Percentiles rank a stretch among this genome's conserved stretches.
These are phyloP conservation scores for Python bivittatus DNA, from an alignment of 2,113 vertebrate species.

Conservation along the genomic window DNA sequence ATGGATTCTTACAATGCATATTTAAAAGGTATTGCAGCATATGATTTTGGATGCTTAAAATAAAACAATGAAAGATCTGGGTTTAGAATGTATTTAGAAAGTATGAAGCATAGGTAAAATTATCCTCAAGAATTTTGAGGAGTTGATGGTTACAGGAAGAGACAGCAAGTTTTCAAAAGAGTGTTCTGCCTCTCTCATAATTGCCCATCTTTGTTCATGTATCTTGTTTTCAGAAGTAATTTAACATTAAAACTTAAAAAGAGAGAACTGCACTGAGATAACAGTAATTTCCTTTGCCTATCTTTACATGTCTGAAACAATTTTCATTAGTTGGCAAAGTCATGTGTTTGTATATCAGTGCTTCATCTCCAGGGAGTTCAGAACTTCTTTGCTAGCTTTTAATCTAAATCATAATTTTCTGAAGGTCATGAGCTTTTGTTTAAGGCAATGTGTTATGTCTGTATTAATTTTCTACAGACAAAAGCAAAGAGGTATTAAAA, in stretches of 20 bases:
- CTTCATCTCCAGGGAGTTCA: neutral
- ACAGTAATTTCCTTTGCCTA: slow-evolving; percentile 35
- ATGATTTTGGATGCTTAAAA: slow-evolving; percentile 64
- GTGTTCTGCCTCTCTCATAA: slow-evolving; percentile 50
- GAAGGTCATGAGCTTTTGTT: slow-evolving; percentile 9
- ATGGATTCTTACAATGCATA: slow-evolving; percentile 60
- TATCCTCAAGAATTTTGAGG: slow-evolving; percentile 35
- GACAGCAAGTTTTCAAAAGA: neutral
- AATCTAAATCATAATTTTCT: slow-evolving; percentile 26
- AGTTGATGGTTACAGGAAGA: neutral
- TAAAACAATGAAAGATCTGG: slow-evolving; percentile 43
- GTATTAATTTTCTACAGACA: neutral
- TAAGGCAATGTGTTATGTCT: neutral
- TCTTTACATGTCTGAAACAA: neutral
- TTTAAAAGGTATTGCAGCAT: slow-evolving; percentile 70
- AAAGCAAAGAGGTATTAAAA: neutral
- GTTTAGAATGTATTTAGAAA: slow-evolving; percentile 38
- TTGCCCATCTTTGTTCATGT: slow-evolving; percentile 28
- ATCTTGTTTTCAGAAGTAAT: slow-evolving; percentile 52
- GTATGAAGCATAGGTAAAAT: slow-evolving; percentile 37
- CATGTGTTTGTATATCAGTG: slow-evolving; percentile 12
- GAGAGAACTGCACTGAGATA: slow-evolving; percentile 2
- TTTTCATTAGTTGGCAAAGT: neutral
- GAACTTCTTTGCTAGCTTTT: neutral
- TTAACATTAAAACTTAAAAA: slow-evolving; percentile 45